Conservation (phyloP, 2,113 vertebrate species). For the Fulmarus glacialis region DNA sequence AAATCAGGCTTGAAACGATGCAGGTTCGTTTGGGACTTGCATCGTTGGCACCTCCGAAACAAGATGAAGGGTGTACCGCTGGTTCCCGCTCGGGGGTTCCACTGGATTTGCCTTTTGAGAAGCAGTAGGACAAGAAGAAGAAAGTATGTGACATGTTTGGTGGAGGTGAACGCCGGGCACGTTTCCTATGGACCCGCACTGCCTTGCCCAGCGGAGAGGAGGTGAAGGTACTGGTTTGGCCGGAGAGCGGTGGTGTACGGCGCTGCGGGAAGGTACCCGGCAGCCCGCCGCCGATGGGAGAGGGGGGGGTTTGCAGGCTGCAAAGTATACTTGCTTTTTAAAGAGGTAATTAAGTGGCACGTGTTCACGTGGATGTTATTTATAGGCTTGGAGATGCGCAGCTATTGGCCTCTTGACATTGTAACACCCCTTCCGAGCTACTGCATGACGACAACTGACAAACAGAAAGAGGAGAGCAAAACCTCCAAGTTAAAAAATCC, state of each 20-base stretch:
- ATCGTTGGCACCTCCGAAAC: not conserved
- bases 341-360: not conserved
- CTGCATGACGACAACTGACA: not conserved
- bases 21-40: not conserved
- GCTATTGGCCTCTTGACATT: not conserved
- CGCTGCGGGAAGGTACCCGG: accelerated
- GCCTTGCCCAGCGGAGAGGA: not conserved
- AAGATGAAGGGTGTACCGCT: not conserved
- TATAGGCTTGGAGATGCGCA: not conserved
- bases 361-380: not conserved
- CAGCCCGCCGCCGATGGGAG: not conserved
- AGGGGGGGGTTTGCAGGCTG: not conserved
- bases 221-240: not conserved
- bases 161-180: accelerated
- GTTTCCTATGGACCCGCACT: not conserved
- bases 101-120: not conserved
- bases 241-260: accelerated
- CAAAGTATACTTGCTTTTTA: not conserved
- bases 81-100: not conserved
- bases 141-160: not conserved
- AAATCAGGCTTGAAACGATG: not conserved
- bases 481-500: not conserved
- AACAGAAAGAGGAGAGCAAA: not conserved
- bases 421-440: not conserved
- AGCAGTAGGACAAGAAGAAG: not conserved